These are phyloP conservation scores for Neolamprologus sp. DNA, from an alignment of 2,113 vertebrate genomes.

Conservation along the genomic window DNA sequence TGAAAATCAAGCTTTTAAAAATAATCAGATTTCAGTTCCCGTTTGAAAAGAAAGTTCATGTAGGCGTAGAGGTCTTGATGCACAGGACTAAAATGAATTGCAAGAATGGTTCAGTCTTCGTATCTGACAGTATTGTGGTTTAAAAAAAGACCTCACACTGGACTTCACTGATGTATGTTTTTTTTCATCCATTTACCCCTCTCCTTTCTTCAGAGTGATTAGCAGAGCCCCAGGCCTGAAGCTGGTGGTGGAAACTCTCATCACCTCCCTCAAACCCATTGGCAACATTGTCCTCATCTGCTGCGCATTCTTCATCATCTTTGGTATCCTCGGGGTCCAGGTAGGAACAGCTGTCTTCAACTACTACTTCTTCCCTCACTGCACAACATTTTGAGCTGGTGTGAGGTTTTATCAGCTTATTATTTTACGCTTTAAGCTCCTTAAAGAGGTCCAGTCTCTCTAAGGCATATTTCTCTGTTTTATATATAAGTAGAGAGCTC, in stretches of 20 bases:
- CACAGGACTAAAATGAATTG: not conserved
- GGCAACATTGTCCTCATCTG: conserved; percentile 98
- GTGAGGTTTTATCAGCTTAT: conserved; percentile 5
- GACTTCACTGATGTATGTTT: not conserved
- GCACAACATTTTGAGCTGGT: not conserved
- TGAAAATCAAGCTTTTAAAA: not conserved
- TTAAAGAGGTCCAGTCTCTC: not conserved
- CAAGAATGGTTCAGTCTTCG: not conserved
- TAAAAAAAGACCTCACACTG: not conserved
- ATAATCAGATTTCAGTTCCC: not conserved
- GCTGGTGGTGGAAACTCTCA: conserved; percentile 96
- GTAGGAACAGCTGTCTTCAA: conserved; percentile 52
- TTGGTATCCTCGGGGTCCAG: conserved; percentile 97
- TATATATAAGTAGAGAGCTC: not conserved
- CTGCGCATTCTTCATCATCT: conserved; percentile 98
- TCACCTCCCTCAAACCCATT: conserved; percentile 97
- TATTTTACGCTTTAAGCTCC: conserved; percentile 5
- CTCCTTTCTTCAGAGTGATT: conserved; percentile 76
- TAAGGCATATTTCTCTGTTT: not conserved
- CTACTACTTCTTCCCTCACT: not conserved
- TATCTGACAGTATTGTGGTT: not conserved
- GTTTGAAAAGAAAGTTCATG: not conserved
- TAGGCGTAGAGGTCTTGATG: not conserved
- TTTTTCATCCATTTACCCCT: not conserved
- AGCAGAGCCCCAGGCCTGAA: conserved; percentile 95